These are phyloP conservation scores for Megamerina dolium DNA, from an alignment of 2,888 invertebrate genomes.

Conservation along the genomic window DNA sequence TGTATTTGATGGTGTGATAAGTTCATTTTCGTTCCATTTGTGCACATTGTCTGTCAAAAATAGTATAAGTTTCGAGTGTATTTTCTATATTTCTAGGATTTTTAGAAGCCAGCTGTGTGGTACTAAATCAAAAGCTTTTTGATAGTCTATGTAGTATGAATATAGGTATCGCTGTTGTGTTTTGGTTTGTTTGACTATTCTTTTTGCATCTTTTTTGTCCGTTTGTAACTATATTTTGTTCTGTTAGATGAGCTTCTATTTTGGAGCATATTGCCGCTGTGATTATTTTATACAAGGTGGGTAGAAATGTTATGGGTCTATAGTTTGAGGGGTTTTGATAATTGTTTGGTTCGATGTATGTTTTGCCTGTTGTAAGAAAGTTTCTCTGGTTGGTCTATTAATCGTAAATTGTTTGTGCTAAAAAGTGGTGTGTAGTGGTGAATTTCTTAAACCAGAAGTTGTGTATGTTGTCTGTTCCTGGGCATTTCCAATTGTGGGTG, in stretches of 20 bases:
- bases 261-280: background rate
- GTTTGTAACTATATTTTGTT: background rate
- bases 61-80: too few relatives aligned
- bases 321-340: conserved; percentile 1
- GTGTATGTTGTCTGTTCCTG: conserved; percentile 1
- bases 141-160: too few relatives aligned
- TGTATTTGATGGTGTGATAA: too few relatives aligned
- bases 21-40: too few relatives aligned
- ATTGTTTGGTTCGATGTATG: conserved; percentile 5
- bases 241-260: background rate
- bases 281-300: conserved; percentile 3
- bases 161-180: too few relatives aligned
- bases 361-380: background rate
- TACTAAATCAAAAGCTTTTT: too few relatives aligned
- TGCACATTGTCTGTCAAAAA: too few relatives aligned
- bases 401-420: background rate
- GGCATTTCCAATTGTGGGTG: conserved; percentile 5
- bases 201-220: background rate
- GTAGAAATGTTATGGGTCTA: background rate
- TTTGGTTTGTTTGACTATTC: too few relatives aligned
- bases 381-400: background rate
- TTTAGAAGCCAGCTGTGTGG: too few relatives aligned
- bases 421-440: background rate
- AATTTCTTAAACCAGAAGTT: conserved; percentile 6
- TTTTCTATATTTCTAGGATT: too few relatives aligned